A percentile compares a stretch with the other conserved stretches of the same genome.
These are phyloP conservation scores for Porites divaricata DNA, from an alignment of 92 coral and sea anemone genomes.

Conservation along the genomic window DNA sequence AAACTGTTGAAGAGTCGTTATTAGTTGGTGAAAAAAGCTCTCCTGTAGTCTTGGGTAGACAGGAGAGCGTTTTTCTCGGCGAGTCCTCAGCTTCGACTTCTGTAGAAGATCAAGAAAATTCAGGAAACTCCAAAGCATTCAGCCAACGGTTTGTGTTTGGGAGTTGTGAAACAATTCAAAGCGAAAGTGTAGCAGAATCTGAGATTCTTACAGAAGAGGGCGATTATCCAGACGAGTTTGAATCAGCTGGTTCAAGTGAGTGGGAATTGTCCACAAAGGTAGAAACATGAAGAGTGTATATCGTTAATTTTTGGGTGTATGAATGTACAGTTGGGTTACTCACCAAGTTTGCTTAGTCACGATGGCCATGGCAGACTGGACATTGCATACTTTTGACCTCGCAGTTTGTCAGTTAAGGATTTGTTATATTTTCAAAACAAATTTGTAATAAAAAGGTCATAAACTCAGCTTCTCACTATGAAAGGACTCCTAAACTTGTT, in stretches of 20 bases:
- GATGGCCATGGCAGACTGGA: no score
- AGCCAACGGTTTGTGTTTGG: neutral
- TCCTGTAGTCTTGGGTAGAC: conserved; percentile 22
- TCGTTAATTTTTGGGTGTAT: no score
- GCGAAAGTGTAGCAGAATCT: conserved; percentile 2
- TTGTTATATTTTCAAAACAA: neutral
- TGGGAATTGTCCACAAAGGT: neutral
- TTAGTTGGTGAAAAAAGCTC: conserved; percentile 44
- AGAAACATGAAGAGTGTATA: neutral
- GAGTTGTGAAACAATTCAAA: neutral
- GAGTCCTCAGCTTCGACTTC: conserved; percentile 24
- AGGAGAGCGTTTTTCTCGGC: conserved; percentile 43
- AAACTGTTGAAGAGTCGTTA: conserved; percentile 15
- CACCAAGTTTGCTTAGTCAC: no score
- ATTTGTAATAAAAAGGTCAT: no score
- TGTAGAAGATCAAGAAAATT: neutral
- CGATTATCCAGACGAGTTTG: conserved; percentile 27
- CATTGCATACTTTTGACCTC: no score
- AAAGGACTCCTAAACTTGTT: neutral
- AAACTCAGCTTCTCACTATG: no score
- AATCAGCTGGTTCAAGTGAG: conserved; percentile 11
- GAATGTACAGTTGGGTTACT: no score
- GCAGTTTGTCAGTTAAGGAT: no score
- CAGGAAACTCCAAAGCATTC: neutral
- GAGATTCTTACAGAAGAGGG: conserved; percentile 15